Conservation (phyloP, 2,888 invertebrate species). For the Tubulanus polymorphus region DNA sequence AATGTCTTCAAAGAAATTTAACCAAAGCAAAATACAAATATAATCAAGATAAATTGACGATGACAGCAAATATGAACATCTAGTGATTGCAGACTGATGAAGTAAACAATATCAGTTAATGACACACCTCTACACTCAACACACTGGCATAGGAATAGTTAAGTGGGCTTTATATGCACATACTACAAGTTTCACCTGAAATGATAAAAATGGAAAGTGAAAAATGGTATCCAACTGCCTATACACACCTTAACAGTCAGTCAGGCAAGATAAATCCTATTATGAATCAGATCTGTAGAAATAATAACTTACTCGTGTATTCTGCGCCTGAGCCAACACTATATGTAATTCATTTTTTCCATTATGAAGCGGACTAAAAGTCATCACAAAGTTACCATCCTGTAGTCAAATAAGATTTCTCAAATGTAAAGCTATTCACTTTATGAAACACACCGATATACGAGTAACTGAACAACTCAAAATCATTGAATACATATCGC, state of each 20-base stretch:
- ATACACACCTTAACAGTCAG: not conserved
- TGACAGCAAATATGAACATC: too few species aligned
- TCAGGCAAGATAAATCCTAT: not conserved
- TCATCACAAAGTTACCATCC: constrained; percentile 48
- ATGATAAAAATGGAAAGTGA: constrained; percentile 5
- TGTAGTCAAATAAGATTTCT: constrained; percentile 22
- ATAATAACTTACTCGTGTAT: constrained; percentile 32
- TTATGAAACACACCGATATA: too few species aligned
- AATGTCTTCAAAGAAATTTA: too few species aligned
- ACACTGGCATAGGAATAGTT: too few species aligned
- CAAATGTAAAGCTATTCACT: not conserved
- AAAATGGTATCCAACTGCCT: not conserved
- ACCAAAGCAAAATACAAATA: too few species aligned
- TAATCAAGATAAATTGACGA: too few species aligned
- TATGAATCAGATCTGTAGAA: not conserved
- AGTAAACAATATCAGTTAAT: too few species aligned
- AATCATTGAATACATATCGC: not conserved
- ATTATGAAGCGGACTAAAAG: constrained; percentile 43
- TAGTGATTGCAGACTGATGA: too few species aligned
- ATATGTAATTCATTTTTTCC: constrained; percentile 46
- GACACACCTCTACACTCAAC: too few species aligned
- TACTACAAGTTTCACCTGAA: constrained; percentile 41
- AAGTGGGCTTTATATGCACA: constrained; percentile 43
- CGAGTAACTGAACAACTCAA: not conserved
- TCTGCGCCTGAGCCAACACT: constrained; percentile 30